Conservation (phyloP, 2,888 invertebrate species). For the Dasypolia templi region DNA sequence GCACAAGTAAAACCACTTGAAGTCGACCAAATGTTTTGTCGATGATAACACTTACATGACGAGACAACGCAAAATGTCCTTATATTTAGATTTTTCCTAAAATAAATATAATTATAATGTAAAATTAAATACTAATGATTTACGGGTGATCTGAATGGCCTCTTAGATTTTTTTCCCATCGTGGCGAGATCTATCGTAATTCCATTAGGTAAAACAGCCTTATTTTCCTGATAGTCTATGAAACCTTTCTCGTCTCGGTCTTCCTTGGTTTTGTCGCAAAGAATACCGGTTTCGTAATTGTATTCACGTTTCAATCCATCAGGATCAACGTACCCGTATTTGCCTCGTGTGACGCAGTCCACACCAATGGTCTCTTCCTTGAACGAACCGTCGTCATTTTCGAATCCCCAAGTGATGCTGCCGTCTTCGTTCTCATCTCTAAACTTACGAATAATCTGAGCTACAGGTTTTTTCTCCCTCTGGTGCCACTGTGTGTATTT, state of each 20-base stretch:
- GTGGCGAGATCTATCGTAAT: slow-evolving; percentile 92
- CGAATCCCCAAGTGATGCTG: slow-evolving; percentile 96
- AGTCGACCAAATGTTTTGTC: slow-evolving; percentile 71
- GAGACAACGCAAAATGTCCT: slow-evolving; percentile 81
- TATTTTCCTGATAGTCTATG: slow-evolving; percentile 94
- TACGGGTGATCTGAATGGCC: slow-evolving; percentile 91
- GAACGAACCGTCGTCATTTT: slow-evolving; percentile 96
- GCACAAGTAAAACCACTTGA: slow-evolving; percentile 72
- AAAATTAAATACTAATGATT: slow-evolving; percentile 84
- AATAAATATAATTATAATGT: slow-evolving; percentile 82
- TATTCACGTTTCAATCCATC: slow-evolving; percentile 95
- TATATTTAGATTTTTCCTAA: slow-evolving; percentile 82
- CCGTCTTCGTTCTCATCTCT: slow-evolving; percentile 95
- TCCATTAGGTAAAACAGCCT: slow-evolving; percentile 93
- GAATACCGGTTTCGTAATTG: slow-evolving; percentile 95
- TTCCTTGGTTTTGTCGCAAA: slow-evolving; percentile 91
- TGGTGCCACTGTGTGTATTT: slow-evolving; percentile 82
- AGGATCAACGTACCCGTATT: slow-evolving; percentile 96
- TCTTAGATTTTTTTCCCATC: slow-evolving; percentile 93
- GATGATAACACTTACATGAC: slow-evolving; percentile 77
- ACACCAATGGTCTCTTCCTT: slow-evolving; percentile 95
- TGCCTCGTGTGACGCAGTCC: slow-evolving; percentile 94
- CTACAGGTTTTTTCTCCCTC: slow-evolving; percentile 92
- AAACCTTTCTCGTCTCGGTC: slow-evolving; percentile 91
- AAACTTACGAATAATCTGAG: slow-evolving; percentile 93